Conservation (phyloP, 2,888 invertebrate species). For the Diloba caeruleocephala region DNA sequence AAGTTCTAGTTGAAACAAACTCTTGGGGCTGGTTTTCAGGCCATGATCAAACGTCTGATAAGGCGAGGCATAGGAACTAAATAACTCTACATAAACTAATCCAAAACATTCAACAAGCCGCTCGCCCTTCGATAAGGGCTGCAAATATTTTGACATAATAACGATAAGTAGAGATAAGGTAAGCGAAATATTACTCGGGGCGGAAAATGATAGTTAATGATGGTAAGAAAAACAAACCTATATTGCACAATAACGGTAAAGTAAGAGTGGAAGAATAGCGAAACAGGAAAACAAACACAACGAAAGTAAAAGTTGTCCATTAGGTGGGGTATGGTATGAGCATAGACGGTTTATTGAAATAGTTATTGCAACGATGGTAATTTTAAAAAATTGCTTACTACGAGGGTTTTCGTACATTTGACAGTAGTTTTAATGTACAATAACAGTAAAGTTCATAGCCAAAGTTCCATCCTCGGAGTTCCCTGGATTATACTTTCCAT, state of each 20-base stretch:
- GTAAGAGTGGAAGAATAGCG: slow-evolving; percentile 67
- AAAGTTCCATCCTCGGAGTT: slow-evolving; percentile 79
- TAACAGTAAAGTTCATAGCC: slow-evolving; percentile 87
- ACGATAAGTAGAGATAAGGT: slow-evolving; percentile 14
- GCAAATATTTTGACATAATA: slow-evolving; percentile 21
- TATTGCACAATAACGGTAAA: slow-evolving; percentile 65
- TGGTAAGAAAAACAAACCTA: slow-evolving; percentile 62
- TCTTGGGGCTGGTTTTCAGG: slow-evolving; percentile 11
- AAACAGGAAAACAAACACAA: slow-evolving; percentile 76
- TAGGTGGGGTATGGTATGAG: slow-evolving; percentile 74
- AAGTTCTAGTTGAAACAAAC: slow-evolving; percentile 46
- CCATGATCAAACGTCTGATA: too few relatives aligned
- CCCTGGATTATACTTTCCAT: slow-evolving; percentile 81
- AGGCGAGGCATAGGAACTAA: too few relatives aligned
- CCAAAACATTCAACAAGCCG: slow-evolving; percentile 10
- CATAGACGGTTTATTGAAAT: slow-evolving; percentile 86
- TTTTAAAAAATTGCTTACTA: slow-evolving; percentile 84
- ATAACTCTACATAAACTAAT: slow-evolving; percentile 18
- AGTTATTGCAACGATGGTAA: slow-evolving; percentile 81
- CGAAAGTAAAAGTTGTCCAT: slow-evolving; percentile 83
- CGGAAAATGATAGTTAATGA: slow-evolving; percentile 40
- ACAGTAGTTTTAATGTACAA: slow-evolving; percentile 82
- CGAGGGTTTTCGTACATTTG: slow-evolving; percentile 76
- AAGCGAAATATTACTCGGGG: slow-evolving; percentile 8
- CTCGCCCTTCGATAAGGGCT: slow-evolving; percentile 7